phyloP scores from a whole-genome alignment of 2,888 invertebrate species.

The Hipparchia sbordonii region DNA sequence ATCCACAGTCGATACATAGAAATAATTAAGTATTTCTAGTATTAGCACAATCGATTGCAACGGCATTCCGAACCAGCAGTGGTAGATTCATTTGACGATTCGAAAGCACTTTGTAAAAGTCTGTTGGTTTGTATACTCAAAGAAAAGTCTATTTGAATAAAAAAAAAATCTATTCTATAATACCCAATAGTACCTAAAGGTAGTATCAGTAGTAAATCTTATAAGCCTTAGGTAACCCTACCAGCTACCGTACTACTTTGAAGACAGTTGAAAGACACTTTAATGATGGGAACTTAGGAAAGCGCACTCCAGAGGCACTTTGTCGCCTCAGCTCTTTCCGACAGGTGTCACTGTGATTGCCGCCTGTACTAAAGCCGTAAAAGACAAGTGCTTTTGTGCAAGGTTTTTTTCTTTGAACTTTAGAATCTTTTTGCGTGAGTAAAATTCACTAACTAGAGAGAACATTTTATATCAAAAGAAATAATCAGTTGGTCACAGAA shows the following conservation, averaged over 20 bases:
- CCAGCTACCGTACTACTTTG: slow-evolving; percentile 4
- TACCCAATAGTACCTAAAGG: too few species aligned
- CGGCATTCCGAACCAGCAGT: too few species aligned
- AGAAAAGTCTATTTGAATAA: too few species aligned
- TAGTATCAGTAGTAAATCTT: too few species aligned
- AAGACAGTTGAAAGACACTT: slow-evolving; percentile 21
- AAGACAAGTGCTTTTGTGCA: slow-evolving; percentile 8
- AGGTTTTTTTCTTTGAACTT: not conserved
- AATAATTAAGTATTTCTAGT: not conserved
- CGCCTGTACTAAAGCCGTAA: slow-evolving; percentile 5
- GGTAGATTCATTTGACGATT: too few species aligned
- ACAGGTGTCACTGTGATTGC: slow-evolving; percentile 20
- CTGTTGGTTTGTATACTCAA: too few species aligned
- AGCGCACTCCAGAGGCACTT: slow-evolving; percentile 18
- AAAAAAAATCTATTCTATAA: too few species aligned
- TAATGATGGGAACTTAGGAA: slow-evolving; percentile 19
- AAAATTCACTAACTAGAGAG: too few species aligned
- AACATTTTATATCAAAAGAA: too few species aligned
- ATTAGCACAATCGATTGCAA: too few species aligned
- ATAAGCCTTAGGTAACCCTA: not conserved
- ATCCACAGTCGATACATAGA: not conserved
- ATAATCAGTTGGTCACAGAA: too few species aligned
- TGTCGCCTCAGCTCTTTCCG: slow-evolving; percentile 18
- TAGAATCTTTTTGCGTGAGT: not conserved
- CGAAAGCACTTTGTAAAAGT: too few species aligned